Evolutionary conservation across 1,140 invertebrate genomes (phyloP).

Genomic region (Telenomus remus): DNA sequence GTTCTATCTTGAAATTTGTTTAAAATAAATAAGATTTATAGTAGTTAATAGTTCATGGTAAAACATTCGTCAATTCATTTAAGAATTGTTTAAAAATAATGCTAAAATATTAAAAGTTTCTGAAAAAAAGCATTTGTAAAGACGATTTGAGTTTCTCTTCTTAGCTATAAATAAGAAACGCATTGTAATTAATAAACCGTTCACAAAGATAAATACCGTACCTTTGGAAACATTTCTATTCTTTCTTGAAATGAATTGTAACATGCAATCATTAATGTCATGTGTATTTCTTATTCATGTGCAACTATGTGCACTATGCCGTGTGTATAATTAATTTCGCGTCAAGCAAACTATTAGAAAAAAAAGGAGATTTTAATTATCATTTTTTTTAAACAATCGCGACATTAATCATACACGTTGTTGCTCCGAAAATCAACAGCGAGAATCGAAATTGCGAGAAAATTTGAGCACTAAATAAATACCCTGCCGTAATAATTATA

Average conservation of each 20-base stretch:
- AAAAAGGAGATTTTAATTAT: not conserved
- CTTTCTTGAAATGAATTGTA: conserved; percentile 15
- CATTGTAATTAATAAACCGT: not conserved
- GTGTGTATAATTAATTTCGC: conserved; percentile 39
- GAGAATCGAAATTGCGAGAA: too few relatives aligned
- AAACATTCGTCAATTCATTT: too few relatives aligned
- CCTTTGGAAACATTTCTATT: conserved; percentile 23
- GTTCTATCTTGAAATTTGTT: too few relatives aligned
- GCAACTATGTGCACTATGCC: conserved; percentile 35
- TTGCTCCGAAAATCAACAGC: too few relatives aligned
- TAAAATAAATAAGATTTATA: too few relatives aligned
- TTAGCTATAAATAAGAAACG: not conserved
- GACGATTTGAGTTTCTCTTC: not conserved
- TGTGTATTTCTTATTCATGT: conserved; percentile 45
- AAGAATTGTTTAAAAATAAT: too few relatives aligned
- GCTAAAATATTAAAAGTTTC: too few relatives aligned
- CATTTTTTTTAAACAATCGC: not conserved
- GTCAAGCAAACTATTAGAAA: not conserved
- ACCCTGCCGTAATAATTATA: too few relatives aligned
- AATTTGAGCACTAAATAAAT: too few relatives aligned
- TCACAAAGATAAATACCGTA: not conserved
- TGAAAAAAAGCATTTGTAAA: too few relatives aligned
- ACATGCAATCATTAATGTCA: conserved; percentile 21
- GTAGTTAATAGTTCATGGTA: too few relatives aligned
- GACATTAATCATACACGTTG: not conserved